These are phyloP conservation scores for Thunnus thynnus DNA, from an alignment of 2,113 vertebrate genomes.

Conservation along the genomic window DNA sequence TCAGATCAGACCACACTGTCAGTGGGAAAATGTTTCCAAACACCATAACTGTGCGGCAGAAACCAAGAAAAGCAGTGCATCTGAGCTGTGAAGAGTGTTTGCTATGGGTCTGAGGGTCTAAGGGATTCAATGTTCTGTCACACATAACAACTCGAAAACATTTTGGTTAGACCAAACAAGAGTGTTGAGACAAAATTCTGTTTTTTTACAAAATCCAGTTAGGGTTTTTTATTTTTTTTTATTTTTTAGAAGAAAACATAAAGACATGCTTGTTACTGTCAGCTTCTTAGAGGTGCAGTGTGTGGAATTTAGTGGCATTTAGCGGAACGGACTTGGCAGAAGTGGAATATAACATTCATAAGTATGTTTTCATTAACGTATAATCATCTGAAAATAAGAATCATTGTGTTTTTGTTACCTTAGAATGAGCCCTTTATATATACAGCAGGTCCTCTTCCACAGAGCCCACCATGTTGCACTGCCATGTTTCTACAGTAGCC, in stretches of 20 bases:
- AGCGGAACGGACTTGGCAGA: no score
- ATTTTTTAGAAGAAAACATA: neutral
- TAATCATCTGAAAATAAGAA: no score
- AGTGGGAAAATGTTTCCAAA: constrained; percentile 69
- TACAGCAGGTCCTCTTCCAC: no score
- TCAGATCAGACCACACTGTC: constrained; percentile 62
- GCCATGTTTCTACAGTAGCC: no score
- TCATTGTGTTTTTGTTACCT: no score
- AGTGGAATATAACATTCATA: no score
- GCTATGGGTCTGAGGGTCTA: constrained; percentile 32
- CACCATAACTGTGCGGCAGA: constrained; percentile 57
- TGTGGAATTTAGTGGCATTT: no score
- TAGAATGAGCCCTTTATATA: no score
- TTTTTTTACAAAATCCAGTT: constrained; percentile 38
- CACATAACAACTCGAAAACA: constrained; percentile 52
- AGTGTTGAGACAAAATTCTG: constrained; percentile 33
- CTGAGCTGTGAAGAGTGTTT: constrained; percentile 48
- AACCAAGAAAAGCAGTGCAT: constrained; percentile 56
- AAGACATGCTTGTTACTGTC: neutral
- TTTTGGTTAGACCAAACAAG: constrained; percentile 44
- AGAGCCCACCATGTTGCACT: no score
- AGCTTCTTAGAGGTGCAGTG: neutral
- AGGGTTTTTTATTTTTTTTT: constrained; percentile 23
- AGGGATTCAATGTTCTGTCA: constrained; percentile 53
- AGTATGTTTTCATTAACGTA: no score